Evolutionary conservation across 2,113 vertebrate species (phyloP), one percentile per base, ranked within the genome.

Genomic region (Phylloscopus trochiloides): DNA sequence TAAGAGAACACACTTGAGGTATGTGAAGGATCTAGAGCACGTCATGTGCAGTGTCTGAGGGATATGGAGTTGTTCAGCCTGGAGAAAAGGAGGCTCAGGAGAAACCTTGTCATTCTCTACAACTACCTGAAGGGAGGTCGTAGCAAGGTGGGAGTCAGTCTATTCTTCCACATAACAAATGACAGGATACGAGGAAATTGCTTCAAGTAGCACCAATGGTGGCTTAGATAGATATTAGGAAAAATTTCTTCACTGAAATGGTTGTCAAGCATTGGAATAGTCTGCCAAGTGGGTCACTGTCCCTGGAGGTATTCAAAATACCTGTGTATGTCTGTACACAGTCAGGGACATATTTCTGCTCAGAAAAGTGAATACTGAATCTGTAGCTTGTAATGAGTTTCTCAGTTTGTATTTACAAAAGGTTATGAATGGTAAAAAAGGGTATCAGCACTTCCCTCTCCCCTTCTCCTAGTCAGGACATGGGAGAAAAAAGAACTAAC

Each of bases 381-480:
- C 24, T 88, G 34, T 32, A 34, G 8, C 54, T 68, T 34, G 67
- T 94, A 97, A 48, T 38, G 70, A 95, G 57, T 94, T 88, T 89
- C 70, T 92, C 74, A 94, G 67, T 91, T 94, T 95, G 59, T 82
- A 75, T 96, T 95, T 96, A 90, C n/a, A 96, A 86, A 96, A 68
- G 51, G 25, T 91, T 96, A 86, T 90, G 78, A 75, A 86, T 51
- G 65, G 31, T 89, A 67, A 79, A 96, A 90, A 79, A 94, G 31
- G 72, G 68, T 61, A 78, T 11, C 6, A 34, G 17, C 66, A 25
- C 20, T 50, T n/a, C 4, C 7, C 4, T 6, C 10, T n/a, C 18
- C 15, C 25, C 16, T 57, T 57, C 8, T 29, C 10, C 26, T 21
- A 43, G 22, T 10, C 17, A 50, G 14, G 36, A 19, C 31, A 28